Evolutionary conservation across 1,140 invertebrate genomes (phyloP).

Genomic region (Chironomus striatipennis): DNA sequence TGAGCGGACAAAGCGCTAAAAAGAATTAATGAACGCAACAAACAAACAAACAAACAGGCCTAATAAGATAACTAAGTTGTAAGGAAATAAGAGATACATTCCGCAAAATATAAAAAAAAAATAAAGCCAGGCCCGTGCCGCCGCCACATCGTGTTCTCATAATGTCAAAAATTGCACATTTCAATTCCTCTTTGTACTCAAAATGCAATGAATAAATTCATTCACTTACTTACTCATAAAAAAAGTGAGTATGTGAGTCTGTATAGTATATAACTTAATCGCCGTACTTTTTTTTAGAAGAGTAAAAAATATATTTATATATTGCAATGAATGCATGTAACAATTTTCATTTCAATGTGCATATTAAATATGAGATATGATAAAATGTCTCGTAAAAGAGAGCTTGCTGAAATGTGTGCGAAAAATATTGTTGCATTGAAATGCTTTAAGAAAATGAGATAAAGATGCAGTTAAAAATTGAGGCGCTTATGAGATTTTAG

Average conservation of each 20-base stretch:
- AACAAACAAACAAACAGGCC: too few species aligned
- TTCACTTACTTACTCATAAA: slow-evolving; percentile 8
- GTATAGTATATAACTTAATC: background rate
- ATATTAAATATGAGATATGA: background rate
- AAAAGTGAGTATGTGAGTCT: too few species aligned
- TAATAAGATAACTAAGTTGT: too few species aligned
- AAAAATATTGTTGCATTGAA: background rate
- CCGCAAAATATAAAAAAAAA: background rate
- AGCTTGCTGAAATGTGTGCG: background rate
- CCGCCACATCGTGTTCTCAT: slow-evolving; percentile 17
- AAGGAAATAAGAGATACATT: background rate
- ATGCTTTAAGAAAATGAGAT: too few species aligned
- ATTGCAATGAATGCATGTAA: background rate
- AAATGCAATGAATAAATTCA: slow-evolving; percentile 14
- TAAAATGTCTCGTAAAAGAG: background rate
- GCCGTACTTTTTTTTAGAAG: background rate
- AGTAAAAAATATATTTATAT: background rate
- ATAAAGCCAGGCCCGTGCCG: background rate
- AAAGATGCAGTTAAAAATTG: too few species aligned
- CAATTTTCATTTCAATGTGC: background rate
- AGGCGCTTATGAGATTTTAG: too few species aligned
- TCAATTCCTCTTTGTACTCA: slow-evolving; percentile 17
- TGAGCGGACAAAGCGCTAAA: background rate
- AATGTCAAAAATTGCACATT: slow-evolving; percentile 16
- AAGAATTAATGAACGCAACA: slow-evolving; percentile 5